These are phyloP conservation scores for Dicyrtomina minuta DNA, from an alignment of 2,888 invertebrate species.

Conservation along the genomic window DNA sequence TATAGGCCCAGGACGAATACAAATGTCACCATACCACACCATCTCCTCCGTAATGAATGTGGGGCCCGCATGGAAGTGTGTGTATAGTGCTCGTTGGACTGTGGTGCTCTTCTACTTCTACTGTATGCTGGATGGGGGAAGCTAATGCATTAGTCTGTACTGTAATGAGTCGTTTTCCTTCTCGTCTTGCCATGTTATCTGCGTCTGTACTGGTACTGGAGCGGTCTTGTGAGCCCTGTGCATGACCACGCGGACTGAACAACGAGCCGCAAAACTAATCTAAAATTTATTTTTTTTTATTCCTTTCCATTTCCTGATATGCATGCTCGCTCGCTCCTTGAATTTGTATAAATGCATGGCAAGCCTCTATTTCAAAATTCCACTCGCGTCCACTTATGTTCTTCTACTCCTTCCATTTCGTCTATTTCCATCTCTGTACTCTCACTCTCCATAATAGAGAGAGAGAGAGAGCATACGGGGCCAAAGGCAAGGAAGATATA, in stretches of 20 bases:
- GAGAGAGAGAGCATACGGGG: neutral
- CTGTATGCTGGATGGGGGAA: too few species aligned
- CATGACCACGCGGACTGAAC: too few species aligned
- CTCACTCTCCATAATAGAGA: neutral
- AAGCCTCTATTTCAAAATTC: neutral
- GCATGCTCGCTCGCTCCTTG: neutral
- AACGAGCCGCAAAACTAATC: slow-evolving; percentile 17
- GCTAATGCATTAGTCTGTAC: too few species aligned
- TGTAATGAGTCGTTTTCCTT: neutral
- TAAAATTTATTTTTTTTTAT: slow-evolving; percentile 15
- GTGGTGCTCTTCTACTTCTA: too few species aligned
- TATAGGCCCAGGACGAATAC: too few species aligned
- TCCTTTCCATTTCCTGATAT: neutral
- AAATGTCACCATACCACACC: too few species aligned
- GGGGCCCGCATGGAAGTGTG: too few species aligned
- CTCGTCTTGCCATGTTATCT: slow-evolving; percentile 12
- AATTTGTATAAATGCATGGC: slow-evolving; percentile 21
- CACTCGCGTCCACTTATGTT: neutral
- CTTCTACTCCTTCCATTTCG: neutral
- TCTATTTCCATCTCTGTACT: neutral
- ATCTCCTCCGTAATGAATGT: too few species aligned
- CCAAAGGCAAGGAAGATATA: neutral
- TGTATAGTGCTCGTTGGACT: too few species aligned
- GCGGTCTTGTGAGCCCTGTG: too few species aligned
- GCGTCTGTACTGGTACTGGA: slow-evolving; percentile 12